Evolutionary conservation across 2,888 invertebrate genomes (phyloP).

Genomic region (Drosophila setosimentum): DNA sequence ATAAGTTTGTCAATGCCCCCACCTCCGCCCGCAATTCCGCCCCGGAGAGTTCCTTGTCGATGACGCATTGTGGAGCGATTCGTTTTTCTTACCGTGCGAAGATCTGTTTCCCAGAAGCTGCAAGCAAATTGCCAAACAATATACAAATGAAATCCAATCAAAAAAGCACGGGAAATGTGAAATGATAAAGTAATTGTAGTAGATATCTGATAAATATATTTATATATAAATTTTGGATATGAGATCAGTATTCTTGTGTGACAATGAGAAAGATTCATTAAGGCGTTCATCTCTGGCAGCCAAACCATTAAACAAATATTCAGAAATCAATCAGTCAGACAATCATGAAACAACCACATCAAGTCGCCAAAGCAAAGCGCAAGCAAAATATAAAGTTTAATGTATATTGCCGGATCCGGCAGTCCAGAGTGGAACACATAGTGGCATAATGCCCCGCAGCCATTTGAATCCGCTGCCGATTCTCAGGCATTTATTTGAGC

Average conservation of each 20-base stretch:
- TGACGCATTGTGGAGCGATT: slow-evolving; percentile 87
- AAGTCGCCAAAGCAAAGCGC: slow-evolving; percentile 34
- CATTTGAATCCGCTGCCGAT: slow-evolving; percentile 17
- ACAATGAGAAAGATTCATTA: not conserved
- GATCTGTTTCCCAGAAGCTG: slow-evolving; percentile 92
- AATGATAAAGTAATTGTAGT: not conserved
- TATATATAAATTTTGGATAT: not conserved
- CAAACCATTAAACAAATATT: slow-evolving; percentile 2
- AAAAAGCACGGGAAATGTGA: not conserved
- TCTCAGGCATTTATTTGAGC: slow-evolving; percentile 41
- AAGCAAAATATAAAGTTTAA: slow-evolving; percentile 67
- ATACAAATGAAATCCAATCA: slow-evolving; percentile 7
- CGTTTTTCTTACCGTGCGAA: slow-evolving; percentile 90
- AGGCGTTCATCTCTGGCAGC: slow-evolving; percentile 1
- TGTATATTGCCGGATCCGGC: slow-evolving; percentile 53
- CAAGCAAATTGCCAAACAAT: slow-evolving; percentile 25
- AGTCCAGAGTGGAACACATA: slow-evolving; percentile 29
- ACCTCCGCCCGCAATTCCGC: slow-evolving; percentile 32
- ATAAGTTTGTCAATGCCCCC: slow-evolving; percentile 54
- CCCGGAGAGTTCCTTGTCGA: slow-evolving; percentile 59
- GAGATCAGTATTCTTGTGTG: not conserved
- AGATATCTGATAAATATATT: not conserved
- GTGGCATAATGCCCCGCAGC: slow-evolving; percentile 17
- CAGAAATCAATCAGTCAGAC: slow-evolving; percentile 4
- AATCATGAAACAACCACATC: slow-evolving; percentile 42